Evolutionary conservation across 2,888 invertebrate genomes (phyloP).

Genomic region (Seira musarum): DNA sequence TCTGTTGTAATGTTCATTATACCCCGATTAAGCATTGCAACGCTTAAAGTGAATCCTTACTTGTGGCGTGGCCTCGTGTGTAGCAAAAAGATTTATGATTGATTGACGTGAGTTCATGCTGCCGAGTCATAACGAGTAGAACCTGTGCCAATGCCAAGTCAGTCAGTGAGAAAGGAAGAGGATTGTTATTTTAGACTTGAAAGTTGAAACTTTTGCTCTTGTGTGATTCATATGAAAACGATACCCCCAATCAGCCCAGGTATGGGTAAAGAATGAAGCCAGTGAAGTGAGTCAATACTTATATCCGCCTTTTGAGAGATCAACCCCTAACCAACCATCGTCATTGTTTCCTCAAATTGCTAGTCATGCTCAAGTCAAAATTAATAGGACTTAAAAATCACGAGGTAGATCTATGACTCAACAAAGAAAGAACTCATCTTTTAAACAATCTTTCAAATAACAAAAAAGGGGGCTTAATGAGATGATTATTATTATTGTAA

Average conservation of each 20-base stretch:
- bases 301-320: no score
- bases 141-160: not conserved
- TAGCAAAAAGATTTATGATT: no score
- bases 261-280: no score
- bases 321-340: no score
- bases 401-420: not conserved
- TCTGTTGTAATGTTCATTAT: not conserved
- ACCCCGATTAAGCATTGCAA: not conserved
- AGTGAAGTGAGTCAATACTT: not conserved
- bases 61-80: not conserved
- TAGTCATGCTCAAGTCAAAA: not conserved
- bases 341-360: not conserved
- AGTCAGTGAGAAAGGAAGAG: no score
- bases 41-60: not conserved
- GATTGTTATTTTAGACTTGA: no score
- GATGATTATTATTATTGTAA: constrained; percentile 28
- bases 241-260: no score
- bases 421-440: not conserved
- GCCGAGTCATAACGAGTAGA: not conserved
- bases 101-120: not conserved
- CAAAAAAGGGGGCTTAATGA: constrained; percentile 27
- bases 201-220: no score
- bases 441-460: not conserved
- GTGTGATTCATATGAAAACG: no score
- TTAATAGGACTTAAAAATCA: not conserved